phyloP scores from a whole-genome alignment of 1,140 invertebrate genomes.

The Amphibalanus amphitrite region DNA sequence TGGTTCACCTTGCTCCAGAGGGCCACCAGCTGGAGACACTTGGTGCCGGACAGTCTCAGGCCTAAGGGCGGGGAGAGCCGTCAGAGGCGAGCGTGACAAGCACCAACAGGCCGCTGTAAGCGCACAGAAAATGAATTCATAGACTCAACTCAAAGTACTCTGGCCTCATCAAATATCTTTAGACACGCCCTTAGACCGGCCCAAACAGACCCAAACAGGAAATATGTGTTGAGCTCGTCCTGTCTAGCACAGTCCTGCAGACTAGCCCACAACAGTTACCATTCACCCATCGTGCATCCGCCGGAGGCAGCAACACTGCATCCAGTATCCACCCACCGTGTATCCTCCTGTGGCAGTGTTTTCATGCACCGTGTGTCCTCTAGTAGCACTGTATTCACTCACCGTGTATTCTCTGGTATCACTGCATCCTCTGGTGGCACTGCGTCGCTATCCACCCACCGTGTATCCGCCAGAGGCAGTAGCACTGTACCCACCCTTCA shows the following conservation, averaged over 20 bases:
- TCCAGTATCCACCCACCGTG: conserved; percentile 34
- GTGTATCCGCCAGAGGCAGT: background rate
- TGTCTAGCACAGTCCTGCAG: too few relatives aligned
- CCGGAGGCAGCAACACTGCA: conserved; percentile 58
- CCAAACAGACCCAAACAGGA: too few relatives aligned
- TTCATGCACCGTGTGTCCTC: conserved; percentile 7
- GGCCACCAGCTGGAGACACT: conserved; percentile 1
- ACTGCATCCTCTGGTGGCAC: background rate
- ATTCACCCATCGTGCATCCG: conserved; percentile 81
- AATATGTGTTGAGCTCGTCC: too few relatives aligned
- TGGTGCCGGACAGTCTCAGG: background rate
- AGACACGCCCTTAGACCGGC: too few relatives aligned
- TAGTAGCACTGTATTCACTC: background rate
- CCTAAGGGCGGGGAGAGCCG: background rate
- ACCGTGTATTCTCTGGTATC: background rate
- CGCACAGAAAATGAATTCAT: too few relatives aligned
- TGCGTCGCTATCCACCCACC: too few relatives aligned
- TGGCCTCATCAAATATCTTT: too few relatives aligned
- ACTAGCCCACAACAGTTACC: too few relatives aligned
- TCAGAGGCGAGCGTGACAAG: conserved; percentile 41
- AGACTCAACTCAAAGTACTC: too few relatives aligned
- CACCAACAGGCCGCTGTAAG: too few relatives aligned
- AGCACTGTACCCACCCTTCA: background rate
- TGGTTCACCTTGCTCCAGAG: conserved; percentile 83
- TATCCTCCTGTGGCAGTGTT: conserved; percentile 19